Evolutionary conservation across 2,113 vertebrate species (phyloP), one percentile per base, ranked within the genome.

Genomic region (Monarcha castaneiventris): DNA sequence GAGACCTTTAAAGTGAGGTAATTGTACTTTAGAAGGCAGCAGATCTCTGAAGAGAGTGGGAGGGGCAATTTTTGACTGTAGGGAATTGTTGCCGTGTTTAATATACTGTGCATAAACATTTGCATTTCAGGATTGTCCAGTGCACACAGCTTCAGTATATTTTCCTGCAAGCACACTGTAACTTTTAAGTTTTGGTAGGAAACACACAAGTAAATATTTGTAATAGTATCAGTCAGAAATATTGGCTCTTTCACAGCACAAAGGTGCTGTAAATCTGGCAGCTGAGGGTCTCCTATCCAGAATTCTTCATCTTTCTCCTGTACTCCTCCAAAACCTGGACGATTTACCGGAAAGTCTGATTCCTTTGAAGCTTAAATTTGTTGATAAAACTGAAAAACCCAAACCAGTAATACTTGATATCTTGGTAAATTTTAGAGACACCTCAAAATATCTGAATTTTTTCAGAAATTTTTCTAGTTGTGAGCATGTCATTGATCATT

Each of bases 141-240:
- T 30, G 27, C 37, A 61, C 51, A 33, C 18, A 74, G 23, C 12
- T 91, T 46, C 51, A 25, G n/a, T 30, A 15, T 20, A 75, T 87
- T 89, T 88, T 48, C 44, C 49, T 58, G n/a, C 7, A 68, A 41
- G 9, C 32, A 56, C 1, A 8, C 68, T 0, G 0, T 67, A 66
- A 84, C 21, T 56, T 94, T 81, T 78, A 78, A 82, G 52, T 52
- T 7, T 44, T 68, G 56, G 29, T 61, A n/a, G 33, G 26, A 89
- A 84, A 56, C 25, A 58, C 23, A 25, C 0, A 2, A 87, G 72
- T 49, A 87, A 89, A 68, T 75, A 84, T 64, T 71, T 90, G 43
- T 58, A 59, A 63, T 44, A 63, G 30, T 63, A 84, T 41, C 33
- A 84, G 9, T 26, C 23, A 56, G 72, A 55, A 33, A n/a, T 21